Conservation (phyloP, 2,113 vertebrate genomes). For the Myotis yumanensis region DNA sequence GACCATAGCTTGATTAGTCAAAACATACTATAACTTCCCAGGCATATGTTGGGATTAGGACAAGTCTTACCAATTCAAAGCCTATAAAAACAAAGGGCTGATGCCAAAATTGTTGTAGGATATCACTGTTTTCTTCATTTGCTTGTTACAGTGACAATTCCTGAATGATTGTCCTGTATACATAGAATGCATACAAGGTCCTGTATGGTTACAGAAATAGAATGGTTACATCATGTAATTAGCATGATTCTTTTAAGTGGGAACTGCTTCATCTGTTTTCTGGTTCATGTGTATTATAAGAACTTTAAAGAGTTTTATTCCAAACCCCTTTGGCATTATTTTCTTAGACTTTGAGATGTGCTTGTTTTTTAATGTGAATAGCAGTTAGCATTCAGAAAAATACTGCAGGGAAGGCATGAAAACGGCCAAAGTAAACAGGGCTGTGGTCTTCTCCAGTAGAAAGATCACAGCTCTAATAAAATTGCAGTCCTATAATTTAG, state of each 20-base stretch:
- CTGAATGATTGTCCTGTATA: not conserved
- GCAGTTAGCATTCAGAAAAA: not conserved
- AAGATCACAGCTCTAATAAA: not conserved
- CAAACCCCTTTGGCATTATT: not conserved
- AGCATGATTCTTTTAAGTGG: not conserved
- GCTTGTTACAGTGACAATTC: not conserved
- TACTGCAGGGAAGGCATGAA: not conserved
- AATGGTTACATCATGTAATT: not conserved
- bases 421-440: slow-evolving; percentile 34
- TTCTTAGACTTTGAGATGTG: not conserved
- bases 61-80: not conserved
- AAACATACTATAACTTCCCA: not conserved
- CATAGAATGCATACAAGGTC: not conserved
- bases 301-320: not conserved
- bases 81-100: not conserved
- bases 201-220: not conserved
- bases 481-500: not conserved
- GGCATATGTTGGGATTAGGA: not conserved
- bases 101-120: not conserved
- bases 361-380: slow-evolving; percentile 23
- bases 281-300: not conserved
- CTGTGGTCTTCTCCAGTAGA: not conserved
- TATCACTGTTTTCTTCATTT: not conserved
- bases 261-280: not conserved
- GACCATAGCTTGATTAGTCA: not conserved